Base-by-base conservation (phyloP, 2,113 vertebrate species). In the Phoenicopterus ruber region DNA sequence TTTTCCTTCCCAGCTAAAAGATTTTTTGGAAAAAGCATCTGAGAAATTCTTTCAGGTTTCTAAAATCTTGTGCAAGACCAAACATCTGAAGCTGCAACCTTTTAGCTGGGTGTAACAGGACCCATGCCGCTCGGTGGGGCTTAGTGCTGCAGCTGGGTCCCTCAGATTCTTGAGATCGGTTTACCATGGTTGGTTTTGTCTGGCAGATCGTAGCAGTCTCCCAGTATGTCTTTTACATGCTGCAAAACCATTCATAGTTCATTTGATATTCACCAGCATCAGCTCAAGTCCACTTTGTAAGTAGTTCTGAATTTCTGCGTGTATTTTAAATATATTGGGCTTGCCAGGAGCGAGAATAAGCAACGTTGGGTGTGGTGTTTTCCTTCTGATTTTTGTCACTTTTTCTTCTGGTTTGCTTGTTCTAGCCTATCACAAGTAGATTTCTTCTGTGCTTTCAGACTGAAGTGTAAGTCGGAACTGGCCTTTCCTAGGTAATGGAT, bases 121-220 rank as follows among this genome's bases (percentile, higher is more conserved):
- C 67, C 88, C 95, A 40, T 24, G 0, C 4, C 5, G 24, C 95
- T 94, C 7, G 1, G 65, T 67, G 86, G 86, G 91, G 95, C 86
- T 93, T 94, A 92, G 70, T 78, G 94, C 95, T 96, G 96, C 96
- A 96, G 95, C 94, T 96, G 96, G 92, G 73, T 93, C 92, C 34
- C 80, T 52, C 57, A 89, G 80, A 65, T 93, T 36, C 95, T 81
- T 1, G 49, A 19, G 86, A 96, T 96, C 92, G 40, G 67, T 52
- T 97, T 97, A 92, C 96, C 47, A 2, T 1, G 67, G 49, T 90
- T 90, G 86, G 38, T 76, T 91, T 94, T 91, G 71, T 38, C 85
- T 92, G 90, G 88, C 95, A 92, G 55, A 78, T 92, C 0, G 0
- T 24, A 79, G 72, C 81, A 72, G 55, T 52, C 92, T 67, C 86